Conservation (phyloP, 2,797 vertebrate species). For the Psittacula echo region DNA sequence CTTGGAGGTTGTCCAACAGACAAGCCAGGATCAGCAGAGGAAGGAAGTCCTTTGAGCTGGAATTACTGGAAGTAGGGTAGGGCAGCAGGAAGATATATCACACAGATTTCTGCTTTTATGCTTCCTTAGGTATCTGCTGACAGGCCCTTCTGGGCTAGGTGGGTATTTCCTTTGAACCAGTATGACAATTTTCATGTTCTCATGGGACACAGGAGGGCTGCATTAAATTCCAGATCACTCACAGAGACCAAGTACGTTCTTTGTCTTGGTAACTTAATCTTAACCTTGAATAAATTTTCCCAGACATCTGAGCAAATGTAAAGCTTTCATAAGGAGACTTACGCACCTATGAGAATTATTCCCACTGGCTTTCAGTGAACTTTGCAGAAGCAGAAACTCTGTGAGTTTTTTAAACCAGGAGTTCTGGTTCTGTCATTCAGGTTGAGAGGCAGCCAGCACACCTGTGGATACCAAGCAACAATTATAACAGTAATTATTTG, state of each 20-base stretch:
- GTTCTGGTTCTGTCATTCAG: neutral
- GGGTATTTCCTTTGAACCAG: neutral
- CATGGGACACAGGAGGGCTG: neutral
- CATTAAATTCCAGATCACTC: neutral
- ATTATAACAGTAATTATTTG: conserved; percentile 32
- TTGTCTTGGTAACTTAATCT: neutral
- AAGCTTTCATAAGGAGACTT: neutral
- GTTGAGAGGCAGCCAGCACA: neutral
- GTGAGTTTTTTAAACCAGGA: neutral
- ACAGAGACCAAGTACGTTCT: neutral
- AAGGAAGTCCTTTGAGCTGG: neutral
- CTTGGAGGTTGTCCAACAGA: neutral
- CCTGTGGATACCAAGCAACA: neutral
- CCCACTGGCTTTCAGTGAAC: neutral
- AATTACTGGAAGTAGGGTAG: neutral
- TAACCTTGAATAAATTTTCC: neutral
- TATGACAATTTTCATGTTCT: neutral
- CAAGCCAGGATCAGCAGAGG: neutral
- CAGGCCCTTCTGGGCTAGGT: neutral
- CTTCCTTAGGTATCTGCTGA: neutral
- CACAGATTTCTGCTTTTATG: neutral
- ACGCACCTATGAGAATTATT: neutral
- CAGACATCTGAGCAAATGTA: neutral
- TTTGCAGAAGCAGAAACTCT: neutral
- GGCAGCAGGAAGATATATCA: neutral